A percentile compares a stretch with the other conserved stretches of the same genome.
These are phyloP conservation scores for Eupithecia insigniata DNA, from an alignment of 2,888 invertebrate species.

Conservation along the genomic window DNA sequence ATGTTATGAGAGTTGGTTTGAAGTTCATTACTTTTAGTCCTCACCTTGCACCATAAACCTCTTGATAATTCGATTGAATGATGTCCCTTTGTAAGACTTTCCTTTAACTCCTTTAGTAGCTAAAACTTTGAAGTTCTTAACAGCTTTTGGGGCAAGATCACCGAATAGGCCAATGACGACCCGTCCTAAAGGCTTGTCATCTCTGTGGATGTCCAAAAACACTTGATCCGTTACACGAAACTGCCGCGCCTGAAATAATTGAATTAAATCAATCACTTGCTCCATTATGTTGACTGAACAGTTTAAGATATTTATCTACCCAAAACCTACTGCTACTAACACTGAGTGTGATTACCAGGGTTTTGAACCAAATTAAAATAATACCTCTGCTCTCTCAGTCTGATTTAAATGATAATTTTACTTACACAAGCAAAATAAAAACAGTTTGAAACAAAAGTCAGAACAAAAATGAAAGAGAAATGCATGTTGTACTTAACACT, in stretches of 20 bases:
- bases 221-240: conserved; percentile 91
- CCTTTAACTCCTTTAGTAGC: conserved; percentile 90
- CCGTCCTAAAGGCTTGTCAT: conserved; percentile 88
- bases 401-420: conserved; percentile 8
- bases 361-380: not conserved
- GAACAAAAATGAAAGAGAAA: conserved; percentile 41
- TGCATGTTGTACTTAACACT: conserved; percentile 43
- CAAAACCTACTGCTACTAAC: not conserved
- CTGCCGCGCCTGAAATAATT: conserved; percentile 80
- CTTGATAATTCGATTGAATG: conserved; percentile 93
- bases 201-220: conserved; percentile 91
- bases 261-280: conserved; percentile 26
- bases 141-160: conserved; percentile 92
- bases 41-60: conserved; percentile 96
- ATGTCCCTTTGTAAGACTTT: conserved; percentile 90
- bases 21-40: conserved; percentile 5
- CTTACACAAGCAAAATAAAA: conserved; percentile 50
- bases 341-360: not conserved
- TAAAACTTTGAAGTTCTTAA: conserved; percentile 93
- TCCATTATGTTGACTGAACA: not conserved
- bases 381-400: not conserved
- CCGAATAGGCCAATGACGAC: conserved; percentile 96
- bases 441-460: conserved; percentile 44
- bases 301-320: not conserved
- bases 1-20: not conserved